Conservation (phyloP, 2,113 vertebrate species). For the Pangasianodon hypophthalmus region DNA sequence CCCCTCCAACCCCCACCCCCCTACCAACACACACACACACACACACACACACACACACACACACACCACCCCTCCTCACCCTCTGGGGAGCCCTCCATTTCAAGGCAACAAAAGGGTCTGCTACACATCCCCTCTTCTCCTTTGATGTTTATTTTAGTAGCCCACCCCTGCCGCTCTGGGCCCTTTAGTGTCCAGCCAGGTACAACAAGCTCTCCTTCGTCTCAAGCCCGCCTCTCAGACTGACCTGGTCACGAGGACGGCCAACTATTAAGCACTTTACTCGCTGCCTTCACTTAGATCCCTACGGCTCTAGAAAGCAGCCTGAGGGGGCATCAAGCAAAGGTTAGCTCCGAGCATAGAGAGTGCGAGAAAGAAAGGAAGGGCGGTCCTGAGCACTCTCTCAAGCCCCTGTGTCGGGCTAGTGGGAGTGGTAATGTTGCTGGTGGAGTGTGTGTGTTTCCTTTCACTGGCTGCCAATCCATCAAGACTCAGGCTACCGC, state of each 20-base stretch:
- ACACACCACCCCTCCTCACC: constrained; percentile 58
- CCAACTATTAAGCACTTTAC: constrained; percentile 72
- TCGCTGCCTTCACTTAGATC: constrained; percentile 50
- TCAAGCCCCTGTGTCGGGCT: constrained; percentile 28
- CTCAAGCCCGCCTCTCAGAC: constrained; percentile 59
- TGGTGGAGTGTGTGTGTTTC: constrained; percentile 71
- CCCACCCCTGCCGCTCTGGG: constrained; percentile 67
- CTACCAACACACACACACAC: constrained; percentile 46
- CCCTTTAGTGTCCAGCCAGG: constrained; percentile 79
- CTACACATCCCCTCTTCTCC: constrained; percentile 67
- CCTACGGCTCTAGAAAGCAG: constrained; percentile 34
- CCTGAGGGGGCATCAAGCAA: constrained; percentile 56
- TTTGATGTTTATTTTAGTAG: constrained; percentile 82
- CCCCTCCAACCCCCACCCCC: constrained; percentile 60
- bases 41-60: background rate
- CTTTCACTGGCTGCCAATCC: constrained; percentile 95
- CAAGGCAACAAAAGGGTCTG: constrained; percentile 79
- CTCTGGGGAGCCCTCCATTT: constrained; percentile 79
- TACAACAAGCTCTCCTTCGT: constrained; percentile 69
- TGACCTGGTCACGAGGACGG: constrained; percentile 71
- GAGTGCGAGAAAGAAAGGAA: constrained; percentile 8
- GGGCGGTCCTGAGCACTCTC: constrained; percentile 43
- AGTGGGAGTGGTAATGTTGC: constrained; percentile 48
- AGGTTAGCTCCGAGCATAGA: constrained; percentile 63
- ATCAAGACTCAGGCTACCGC: constrained; percentile 92